phyloP scores from a whole-genome alignment of 2,113 vertebrate genomes.

The Chionis minor region DNA sequence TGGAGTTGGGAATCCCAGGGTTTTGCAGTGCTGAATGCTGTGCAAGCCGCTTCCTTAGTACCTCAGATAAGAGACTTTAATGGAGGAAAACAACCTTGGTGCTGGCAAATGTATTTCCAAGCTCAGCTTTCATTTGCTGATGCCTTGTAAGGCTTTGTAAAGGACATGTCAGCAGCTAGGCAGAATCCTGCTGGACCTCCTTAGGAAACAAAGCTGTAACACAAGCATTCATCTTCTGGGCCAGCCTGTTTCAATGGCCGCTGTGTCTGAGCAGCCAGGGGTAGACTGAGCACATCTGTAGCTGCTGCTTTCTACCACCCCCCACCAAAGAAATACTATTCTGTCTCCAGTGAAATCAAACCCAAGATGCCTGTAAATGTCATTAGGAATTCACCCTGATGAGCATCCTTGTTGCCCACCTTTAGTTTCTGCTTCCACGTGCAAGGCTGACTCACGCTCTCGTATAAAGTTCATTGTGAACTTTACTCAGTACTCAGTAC shows the following conservation, averaged over 20 bases:
- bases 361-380: not conserved
- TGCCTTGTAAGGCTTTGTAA: not conserved
- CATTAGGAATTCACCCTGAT: not conserved
- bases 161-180: not conserved
- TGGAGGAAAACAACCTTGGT: not conserved
- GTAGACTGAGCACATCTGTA: not conserved
- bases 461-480: not conserved
- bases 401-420: not conserved
- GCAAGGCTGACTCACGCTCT: not conserved
- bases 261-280: not conserved
- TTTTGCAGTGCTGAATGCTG: not conserved
- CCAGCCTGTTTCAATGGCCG: not conserved
- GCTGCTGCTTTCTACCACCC: not conserved
- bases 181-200: not conserved
- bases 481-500: too few relatives aligned
- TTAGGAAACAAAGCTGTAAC: not conserved
- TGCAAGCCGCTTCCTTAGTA: conserved; percentile 8
- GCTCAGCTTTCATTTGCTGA: not conserved
- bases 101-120: not conserved
- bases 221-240: not conserved
- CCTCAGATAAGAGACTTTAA: conserved; percentile 27
- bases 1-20: conserved; percentile 37
- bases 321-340: not conserved
- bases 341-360: not conserved
- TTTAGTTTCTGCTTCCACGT: not conserved